Conservation (phyloP, 2,888 invertebrate species). For the Sipunculus nudus region DNA sequence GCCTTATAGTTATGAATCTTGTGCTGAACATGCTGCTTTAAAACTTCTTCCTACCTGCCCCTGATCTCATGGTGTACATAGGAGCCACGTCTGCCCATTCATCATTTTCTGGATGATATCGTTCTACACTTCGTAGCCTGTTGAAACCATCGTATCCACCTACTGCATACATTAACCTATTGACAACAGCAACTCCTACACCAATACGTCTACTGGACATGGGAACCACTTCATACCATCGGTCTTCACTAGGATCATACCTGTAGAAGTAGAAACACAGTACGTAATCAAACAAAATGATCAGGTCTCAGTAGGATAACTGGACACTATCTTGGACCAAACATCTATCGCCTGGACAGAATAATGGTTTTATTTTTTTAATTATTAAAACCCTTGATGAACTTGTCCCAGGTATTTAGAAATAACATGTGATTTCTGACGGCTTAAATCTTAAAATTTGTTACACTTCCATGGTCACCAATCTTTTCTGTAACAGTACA, state of each 20-base stretch:
- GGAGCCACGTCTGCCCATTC: slow-evolving; percentile 84
- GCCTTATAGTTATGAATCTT: no score
- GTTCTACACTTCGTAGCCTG: slow-evolving; percentile 82
- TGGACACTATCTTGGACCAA: no score
- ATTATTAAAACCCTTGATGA: no score
- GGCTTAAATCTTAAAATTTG: no score
- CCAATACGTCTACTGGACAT: slow-evolving; percentile 73
- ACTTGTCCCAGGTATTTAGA: no score
- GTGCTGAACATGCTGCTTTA: no score
- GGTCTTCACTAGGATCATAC: slow-evolving; percentile 86
- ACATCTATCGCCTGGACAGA: no score
- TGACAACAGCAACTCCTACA: slow-evolving; percentile 74
- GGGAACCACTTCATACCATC: slow-evolving; percentile 78
- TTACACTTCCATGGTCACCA: no score
- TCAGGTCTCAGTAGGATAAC: no score
- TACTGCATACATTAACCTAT: slow-evolving; percentile 78
- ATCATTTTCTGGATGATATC: slow-evolving; percentile 92
- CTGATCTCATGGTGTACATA: slow-evolving; percentile 83
- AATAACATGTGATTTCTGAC: no score
- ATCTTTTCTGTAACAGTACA: no score
- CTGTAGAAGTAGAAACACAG: slow-evolving; percentile 67
- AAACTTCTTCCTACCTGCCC: slow-evolving; percentile 81
- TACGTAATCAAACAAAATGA: background rate
- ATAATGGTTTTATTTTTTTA: no score
- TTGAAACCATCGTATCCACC: slow-evolving; percentile 88